These are phyloP conservation scores for Camelus bactrianus DNA, from an alignment of 2,113 vertebrate species.

Conservation along the genomic window DNA sequence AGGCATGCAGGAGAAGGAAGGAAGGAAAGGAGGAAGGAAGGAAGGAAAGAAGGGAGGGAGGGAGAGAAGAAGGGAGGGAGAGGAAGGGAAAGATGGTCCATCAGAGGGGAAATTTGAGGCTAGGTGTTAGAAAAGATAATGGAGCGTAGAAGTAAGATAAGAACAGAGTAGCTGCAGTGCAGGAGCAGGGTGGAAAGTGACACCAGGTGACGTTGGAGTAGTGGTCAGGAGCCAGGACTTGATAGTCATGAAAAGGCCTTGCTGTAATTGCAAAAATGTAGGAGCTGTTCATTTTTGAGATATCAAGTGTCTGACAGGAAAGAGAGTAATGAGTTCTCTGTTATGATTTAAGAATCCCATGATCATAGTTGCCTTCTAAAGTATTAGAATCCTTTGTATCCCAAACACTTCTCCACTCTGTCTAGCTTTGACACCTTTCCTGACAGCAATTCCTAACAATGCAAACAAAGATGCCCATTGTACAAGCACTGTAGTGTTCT, in stretches of 20 bases:
- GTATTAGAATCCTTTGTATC: background rate
- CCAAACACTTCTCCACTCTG: background rate
- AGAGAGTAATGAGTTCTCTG: background rate
- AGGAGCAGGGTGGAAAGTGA: background rate
- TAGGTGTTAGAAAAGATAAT: background rate
- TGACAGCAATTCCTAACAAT: background rate
- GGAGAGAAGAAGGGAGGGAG: fast-evolving
- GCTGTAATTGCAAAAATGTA: background rate
- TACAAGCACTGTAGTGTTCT: background rate
- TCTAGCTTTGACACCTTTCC: background rate
- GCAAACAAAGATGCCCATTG: background rate
- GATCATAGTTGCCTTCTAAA: background rate
- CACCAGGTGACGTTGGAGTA: background rate
- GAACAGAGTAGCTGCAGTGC: background rate
- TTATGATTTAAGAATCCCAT: background rate
- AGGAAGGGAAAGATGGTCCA: fast-evolving
- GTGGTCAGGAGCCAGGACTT: background rate
- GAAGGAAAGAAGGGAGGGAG: fast-evolving
- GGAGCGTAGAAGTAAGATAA: background rate
- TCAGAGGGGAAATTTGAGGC: background rate
- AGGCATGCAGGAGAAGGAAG: background rate
- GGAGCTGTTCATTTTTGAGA: background rate
- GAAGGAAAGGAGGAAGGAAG: background rate
- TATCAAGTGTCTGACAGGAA: background rate
- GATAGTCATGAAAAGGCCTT: background rate